Conservation (phyloP, 2,797 vertebrate genomes). For the Sebastes melanostomus region DNA sequence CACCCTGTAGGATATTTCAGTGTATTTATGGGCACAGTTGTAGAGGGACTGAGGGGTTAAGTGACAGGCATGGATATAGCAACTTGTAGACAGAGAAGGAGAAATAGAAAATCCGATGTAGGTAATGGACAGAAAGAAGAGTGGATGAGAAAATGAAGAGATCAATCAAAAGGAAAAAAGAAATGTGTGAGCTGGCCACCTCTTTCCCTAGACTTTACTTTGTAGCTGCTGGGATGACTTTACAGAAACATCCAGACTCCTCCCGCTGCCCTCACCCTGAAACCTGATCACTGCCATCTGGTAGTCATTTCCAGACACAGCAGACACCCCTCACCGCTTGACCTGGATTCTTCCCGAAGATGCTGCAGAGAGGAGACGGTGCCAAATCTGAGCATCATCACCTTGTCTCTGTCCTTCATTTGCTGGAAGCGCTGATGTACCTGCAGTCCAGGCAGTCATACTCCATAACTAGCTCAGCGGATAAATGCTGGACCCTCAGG, state of each 20-base stretch:
- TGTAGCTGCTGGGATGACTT: constrained; percentile 71
- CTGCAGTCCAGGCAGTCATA: not conserved
- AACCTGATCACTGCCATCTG: constrained; percentile 79
- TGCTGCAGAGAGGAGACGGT: constrained; percentile 45
- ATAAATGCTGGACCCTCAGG: not conserved
- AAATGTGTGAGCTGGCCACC: constrained; percentile 24
- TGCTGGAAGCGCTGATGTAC: constrained; percentile 7
- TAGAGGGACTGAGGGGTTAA: not conserved
- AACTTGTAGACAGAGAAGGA: not conserved
- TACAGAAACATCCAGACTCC: constrained; percentile 65
- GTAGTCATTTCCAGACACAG: constrained; percentile 73
- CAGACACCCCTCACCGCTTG: constrained; percentile 70
- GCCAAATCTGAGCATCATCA: constrained; percentile 57
- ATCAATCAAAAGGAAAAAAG: constrained; percentile 10
- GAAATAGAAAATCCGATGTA: not conserved
- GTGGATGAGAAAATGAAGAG: not conserved
- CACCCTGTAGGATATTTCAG: constrained; percentile 28
- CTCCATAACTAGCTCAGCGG: not conserved
- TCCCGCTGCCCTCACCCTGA: constrained; percentile 60
- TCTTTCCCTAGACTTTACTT: constrained; percentile 61
- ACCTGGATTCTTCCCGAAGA: constrained; percentile 78
- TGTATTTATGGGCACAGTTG: constrained; percentile 17
- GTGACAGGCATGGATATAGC: constrained; percentile 7
- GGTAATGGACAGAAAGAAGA: not conserved
- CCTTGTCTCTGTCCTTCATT: constrained; percentile 35